Conservation (phyloP, 2,113 vertebrate genomes). For the Sceloporus tristichus region DNA sequence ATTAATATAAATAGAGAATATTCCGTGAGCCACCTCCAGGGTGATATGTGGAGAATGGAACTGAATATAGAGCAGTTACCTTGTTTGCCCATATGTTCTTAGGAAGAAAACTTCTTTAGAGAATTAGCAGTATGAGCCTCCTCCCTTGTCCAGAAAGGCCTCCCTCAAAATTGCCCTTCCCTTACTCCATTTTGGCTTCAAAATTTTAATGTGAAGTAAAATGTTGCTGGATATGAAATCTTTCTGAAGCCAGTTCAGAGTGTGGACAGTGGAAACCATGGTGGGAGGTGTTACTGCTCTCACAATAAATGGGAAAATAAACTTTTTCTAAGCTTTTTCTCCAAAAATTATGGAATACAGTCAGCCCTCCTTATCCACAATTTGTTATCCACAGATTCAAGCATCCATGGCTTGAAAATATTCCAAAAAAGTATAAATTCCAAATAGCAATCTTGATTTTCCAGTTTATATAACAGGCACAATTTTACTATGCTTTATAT, state of each 20-base stretch:
- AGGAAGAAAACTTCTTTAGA: background rate
- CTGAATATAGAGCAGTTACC: background rate
- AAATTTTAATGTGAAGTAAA: background rate
- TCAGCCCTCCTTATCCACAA: too few relatives aligned
- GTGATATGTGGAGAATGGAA: background rate
- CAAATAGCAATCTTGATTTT: too few relatives aligned
- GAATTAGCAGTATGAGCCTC: background rate
- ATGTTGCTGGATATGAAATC: background rate
- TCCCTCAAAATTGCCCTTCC: background rate
- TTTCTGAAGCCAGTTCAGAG: background rate
- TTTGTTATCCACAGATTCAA: too few relatives aligned
- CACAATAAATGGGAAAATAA: background rate
- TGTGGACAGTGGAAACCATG: background rate
- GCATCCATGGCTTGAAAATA: too few relatives aligned
- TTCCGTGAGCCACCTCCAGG: background rate
- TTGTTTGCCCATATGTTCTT: background rate
- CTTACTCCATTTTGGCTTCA: background rate
- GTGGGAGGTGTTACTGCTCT: background rate
- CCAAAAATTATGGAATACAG: too few relatives aligned
- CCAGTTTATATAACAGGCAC: too few relatives aligned
- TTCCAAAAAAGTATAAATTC: too few relatives aligned
- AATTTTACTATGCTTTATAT: too few relatives aligned
- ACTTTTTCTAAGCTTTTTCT: too few relatives aligned
- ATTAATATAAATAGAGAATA: constrained; percentile 42
- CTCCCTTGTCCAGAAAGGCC: background rate